A percentile compares a stretch with the other conserved stretches of the same genome.
These are phyloP conservation scores for Promerops cafer DNA, from an alignment of 2,113 vertebrate genomes.

Conservation along the genomic window DNA sequence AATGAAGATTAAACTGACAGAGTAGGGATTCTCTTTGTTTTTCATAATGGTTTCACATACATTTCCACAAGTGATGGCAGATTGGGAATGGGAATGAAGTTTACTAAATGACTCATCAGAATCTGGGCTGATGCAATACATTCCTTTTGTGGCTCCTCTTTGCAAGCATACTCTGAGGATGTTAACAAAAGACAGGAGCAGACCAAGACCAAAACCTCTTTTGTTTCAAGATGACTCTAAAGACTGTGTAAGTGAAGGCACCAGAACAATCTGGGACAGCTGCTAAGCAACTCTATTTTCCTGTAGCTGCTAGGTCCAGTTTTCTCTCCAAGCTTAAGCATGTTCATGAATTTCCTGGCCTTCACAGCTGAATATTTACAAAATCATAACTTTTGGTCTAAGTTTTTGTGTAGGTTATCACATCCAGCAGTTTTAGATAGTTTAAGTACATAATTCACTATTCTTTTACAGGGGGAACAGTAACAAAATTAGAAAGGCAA, in stretches of 20 bases:
- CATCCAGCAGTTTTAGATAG: neutral
- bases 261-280: neutral
- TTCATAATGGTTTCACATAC: neutral
- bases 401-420: neutral
- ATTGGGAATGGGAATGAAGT: neutral
- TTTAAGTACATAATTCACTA: neutral
- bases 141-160: neutral
- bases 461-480: neutral
- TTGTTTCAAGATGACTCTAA: neutral
- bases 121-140: neutral
- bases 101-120: neutral
- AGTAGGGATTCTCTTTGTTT: neutral
- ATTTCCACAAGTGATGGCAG: neutral
- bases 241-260: neutral
- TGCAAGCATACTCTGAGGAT: neutral
- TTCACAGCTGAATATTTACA: neutral
- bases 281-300: neutral
- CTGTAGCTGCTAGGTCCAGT: neutral
- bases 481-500: neutral
- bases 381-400: neutral
- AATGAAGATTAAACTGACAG: rapidly evolving
- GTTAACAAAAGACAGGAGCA: neutral
- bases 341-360: neutral
- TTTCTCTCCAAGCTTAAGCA: neutral
- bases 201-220: neutral